phyloP scores from a whole-genome alignment of 2,113 vertebrate species.

The Solea solea region DNA sequence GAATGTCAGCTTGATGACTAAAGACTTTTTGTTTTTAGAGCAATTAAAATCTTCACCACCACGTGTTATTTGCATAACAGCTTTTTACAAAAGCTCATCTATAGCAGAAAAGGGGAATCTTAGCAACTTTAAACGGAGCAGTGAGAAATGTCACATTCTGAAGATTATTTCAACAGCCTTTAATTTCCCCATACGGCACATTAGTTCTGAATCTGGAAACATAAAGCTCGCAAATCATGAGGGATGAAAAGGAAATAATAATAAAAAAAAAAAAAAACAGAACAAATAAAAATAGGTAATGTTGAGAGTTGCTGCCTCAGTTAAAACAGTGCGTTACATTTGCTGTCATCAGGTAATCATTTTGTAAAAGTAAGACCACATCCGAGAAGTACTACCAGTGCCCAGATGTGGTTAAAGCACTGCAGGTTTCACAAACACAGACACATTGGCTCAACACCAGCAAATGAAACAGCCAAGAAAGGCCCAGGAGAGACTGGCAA shows the following conservation, averaged over 20 bases:
- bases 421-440: slow-evolving; percentile 51
- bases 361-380: slow-evolving; percentile 49
- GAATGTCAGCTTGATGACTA: slow-evolving; percentile 54
- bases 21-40: slow-evolving; percentile 29
- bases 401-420: slow-evolving; percentile 47
- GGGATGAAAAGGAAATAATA: background rate
- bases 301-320: slow-evolving; percentile 18
- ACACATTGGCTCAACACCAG: slow-evolving; percentile 68
- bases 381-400: slow-evolving; percentile 45
- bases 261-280: slow-evolving; percentile 12
- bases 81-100: slow-evolving; percentile 37
- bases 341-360: slow-evolving; percentile 59
- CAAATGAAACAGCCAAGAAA: slow-evolving; percentile 64
- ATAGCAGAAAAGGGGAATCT: slow-evolving; percentile 20
- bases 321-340: slow-evolving; percentile 40
- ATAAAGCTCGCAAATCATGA: slow-evolving; percentile 1
- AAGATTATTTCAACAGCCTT: slow-evolving; percentile 3
- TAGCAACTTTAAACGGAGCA: slow-evolving; percentile 2
- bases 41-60: slow-evolving; percentile 39
- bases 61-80: slow-evolving; percentile 28
- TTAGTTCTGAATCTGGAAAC: slow-evolving; percentile 7
- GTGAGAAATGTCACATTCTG: slow-evolving; percentile 9
- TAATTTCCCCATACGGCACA: slow-evolving; percentile 19
- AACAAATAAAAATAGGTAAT: slow-evolving; percentile 1
- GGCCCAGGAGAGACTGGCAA: slow-evolving; percentile 37